Base-by-base conservation (phyloP, 2,797 vertebrate genomes). In the Oreonectes daqikongensis region DNA sequence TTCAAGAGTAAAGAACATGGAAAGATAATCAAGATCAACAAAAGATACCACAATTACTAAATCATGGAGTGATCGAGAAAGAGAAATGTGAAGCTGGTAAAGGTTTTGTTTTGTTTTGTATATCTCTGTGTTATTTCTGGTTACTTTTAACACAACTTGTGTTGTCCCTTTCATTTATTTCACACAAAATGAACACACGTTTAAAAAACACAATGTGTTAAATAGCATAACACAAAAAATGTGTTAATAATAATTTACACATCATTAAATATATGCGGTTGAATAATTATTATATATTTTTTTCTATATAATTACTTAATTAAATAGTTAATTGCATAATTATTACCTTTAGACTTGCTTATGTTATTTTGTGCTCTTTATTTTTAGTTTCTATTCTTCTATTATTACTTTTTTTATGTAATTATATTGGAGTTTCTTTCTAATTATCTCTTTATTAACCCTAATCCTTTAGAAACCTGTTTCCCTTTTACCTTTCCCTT, bases 11-110 rank as follows among this genome's bases (percentile, higher is more conserved):
- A 73, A 69, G 50, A 72, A 74, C 69, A 75, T 18, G 50, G 66
- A 82, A 46, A 20, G 42, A 48, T 26, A 64, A 35, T 35, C 79
- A 77, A 80, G 81, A 72, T 78, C 78, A 82, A 35, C 42, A 78
- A 26, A 3, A 32, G 57, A 66, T 52, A 50, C 26, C n/a, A 63
- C 48, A 67, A 75, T 81, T 80, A 76, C 66, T 28, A 42, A 35
- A 64, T 24, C 75, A 61, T 55, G 40, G 46, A 68, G 53, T 20
- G 77, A 44, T n/a, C 11, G 60, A 64, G 50, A 44, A 15, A 42
- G 20, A 67, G 12, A 35, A 48, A 72, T 44, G 26, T 20, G 20
- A 70, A 24, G 15, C 44, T 46, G 40, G 32, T 42, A 53, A 65
- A 20, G 20, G 35, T n/a, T n/a, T n/a, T n/a, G n/a, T n/a, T n/a